Base-by-base conservation (phyloP, 2,113 vertebrate genomes). In the Hemiprocne comata region DNA sequence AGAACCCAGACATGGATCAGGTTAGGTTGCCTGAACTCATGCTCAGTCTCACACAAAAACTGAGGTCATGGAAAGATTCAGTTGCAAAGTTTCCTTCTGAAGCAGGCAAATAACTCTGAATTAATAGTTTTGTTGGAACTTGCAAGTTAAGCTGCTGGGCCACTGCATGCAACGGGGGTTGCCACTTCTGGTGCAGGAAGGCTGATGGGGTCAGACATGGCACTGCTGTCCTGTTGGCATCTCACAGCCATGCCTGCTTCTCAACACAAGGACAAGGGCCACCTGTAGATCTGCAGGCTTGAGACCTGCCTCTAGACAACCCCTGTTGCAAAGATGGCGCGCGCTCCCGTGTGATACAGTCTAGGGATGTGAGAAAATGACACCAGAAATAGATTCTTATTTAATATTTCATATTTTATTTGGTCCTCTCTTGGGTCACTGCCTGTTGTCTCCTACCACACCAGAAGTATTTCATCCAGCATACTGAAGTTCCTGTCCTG, bases 271-370 rank as follows among this genome's bases (percentile, higher is more conserved):
- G 70, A 7, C 50, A 51, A 55, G 61, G 64, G 33, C 42, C 29
- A 5, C 48, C 14, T 29, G 53, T 7, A 29, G 50, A 34, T 58
- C n/a, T 88, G 38, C 48, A 44, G 69, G 14, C 20, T 83, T 26
- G 64, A 46, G 83, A n/a, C 51, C 51, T 67, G 86, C 70, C 66
- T 74, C 24, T 38, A 33, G 50, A 60, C 78, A 20, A 31, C 26
- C 8, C 4, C 0, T 9, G 5, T n/a, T 0, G 0, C 33, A 46
- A 62, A 57, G 24, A 31, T 0, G 0, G 36, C 29, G 42, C 60
- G 2, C 0, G 1, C 16, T 70, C 40, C 61, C 2, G 0, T 25
- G 17, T 55, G 48, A 23, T 1, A 48, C 65, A 81, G 72, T 11
- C n/a, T 23, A 18, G 46, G 70, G 25, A 13, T 21, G 42, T 60